Base-by-base conservation (phyloP, 2,888 invertebrate species). In the Stenotaenia linearis region DNA sequence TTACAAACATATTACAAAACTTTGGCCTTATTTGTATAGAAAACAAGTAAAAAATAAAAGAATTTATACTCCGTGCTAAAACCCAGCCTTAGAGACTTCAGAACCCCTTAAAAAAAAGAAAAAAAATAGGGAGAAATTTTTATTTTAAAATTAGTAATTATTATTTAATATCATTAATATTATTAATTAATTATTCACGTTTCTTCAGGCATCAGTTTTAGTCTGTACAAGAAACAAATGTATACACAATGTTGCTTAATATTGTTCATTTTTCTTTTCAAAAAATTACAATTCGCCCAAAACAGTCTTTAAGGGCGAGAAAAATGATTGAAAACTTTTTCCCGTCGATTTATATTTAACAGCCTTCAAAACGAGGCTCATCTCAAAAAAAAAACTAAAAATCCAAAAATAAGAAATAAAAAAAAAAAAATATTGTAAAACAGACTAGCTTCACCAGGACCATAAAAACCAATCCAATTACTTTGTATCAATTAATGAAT, bases 201-300 rank as follows among this genome's bases (percentile, higher is more conserved):
- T 69, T 69, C 69, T 69, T 69, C 69, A 69, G 69, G 69, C 69
- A 69, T 69, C 69, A 69, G 69, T 69, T 69, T 69, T 50, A 23
- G 69, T 69, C 69, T 69, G 69, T 69, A 69, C 69, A 69, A 69
- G 69, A 69, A 69, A 69, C 69, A 69, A 69, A 69, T 69, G 69
- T 69, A 69, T 69, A 69, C 69, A 69, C 69, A 69, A 69, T 69
- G 69, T 28, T 23, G 23, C 23, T 69, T 10, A 28, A n/a, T 10
- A 15, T 28, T 69, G 23, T 69, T 23, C 25, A 25, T 25, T 69
- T 69, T 69, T 28, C 25, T 61, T 61, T 23, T 69, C n/a, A 28
- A 23, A 69, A 56, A 69, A 69, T 69, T 69, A 69, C 69, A 69
- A 7, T 69, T 69, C 28, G 12, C 28, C 28, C 69, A 69, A 69